Evolutionary conservation across 2,888 invertebrate species (phyloP).

Genomic region (Dryomyza anilis): DNA sequence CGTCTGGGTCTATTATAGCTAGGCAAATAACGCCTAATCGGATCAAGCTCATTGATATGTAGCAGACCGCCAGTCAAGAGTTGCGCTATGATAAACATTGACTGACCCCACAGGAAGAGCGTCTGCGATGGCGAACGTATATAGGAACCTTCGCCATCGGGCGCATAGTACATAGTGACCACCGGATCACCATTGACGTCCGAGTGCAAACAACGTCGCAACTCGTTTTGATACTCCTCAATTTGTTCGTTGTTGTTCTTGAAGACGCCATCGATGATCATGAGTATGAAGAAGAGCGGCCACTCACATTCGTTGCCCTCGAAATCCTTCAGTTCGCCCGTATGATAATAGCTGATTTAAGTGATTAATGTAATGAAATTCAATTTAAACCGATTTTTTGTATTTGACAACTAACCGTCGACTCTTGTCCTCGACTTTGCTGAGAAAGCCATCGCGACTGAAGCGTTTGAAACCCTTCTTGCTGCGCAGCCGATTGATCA

Average conservation of each 20-base stretch:
- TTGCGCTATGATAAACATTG: constrained; percentile 92
- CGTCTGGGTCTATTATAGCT: constrained; percentile 93
- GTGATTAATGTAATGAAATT: background rate
- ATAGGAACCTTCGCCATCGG: constrained; percentile 60
- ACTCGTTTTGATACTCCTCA: constrained; percentile 85
- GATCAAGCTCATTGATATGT: constrained; percentile 94
- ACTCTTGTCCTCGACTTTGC: constrained; percentile 81
- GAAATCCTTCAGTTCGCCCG: constrained; percentile 93
- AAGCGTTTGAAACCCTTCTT: constrained; percentile 93
- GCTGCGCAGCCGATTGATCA: constrained; percentile 81
- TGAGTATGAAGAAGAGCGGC: constrained; percentile 94
- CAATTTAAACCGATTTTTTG: no score
- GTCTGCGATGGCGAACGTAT: constrained; percentile 62
- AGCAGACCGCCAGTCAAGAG: constrained; percentile 86
- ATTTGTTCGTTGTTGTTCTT: constrained; percentile 86
- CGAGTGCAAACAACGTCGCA: constrained; percentile 80
- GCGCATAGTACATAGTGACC: constrained; percentile 86
- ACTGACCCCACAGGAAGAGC: constrained; percentile 93
- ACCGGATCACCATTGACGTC: constrained; percentile 88
- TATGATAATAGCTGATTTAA: constrained; percentile 73
- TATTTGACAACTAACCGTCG: constrained; percentile 61
- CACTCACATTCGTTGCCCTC: constrained; percentile 97
- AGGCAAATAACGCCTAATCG: constrained; percentile 91
- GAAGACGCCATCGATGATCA: constrained; percentile 96
- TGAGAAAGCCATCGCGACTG: constrained; percentile 91